Base-by-base conservation (phyloP, 2,797 vertebrate species). In the Gila robusta region DNA sequence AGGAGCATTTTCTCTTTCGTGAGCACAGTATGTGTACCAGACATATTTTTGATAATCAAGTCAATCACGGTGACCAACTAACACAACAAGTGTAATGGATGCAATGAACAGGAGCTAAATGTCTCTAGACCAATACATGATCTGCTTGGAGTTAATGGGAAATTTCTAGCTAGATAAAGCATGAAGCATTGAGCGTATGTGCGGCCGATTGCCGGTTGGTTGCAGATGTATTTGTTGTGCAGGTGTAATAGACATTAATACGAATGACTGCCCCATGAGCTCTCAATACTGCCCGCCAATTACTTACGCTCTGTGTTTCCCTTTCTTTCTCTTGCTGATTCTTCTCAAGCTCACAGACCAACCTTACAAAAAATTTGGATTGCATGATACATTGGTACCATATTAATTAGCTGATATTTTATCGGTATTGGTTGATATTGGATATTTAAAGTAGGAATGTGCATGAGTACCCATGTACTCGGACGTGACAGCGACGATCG, bases 121-220 rank as follows among this genome's bases (percentile, higher is more conserved):
- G 19, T 56, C 62, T 71, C 56, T 72, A 44, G 80, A 72, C 23
- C 19, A 17, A 87, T 87, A 79, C 78, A 66, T 87, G 77, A 81
- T 78, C 64, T 86, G 66, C 81, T 79, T 87, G 87, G 81, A 86
- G 49, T 86, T 90, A 86, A 89, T 87, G 73, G 67, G 28, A 74
- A 89, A 87, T 90, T 87, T 89, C 84, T 84, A 82, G 87, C 78
- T 86, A 82, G 59, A 62, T 69, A 90, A 90, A 89, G 83, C 89
- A 84, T 84, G 81, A 84, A 87, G 82, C 35, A 87, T 86, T 16
- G 77, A 86, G 37, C 17, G 9, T 79, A 32, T 82, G 49, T 62
- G 74, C 23, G 12, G 41, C 69, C 6, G 28, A 47, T 79, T 41
- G 16, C 39, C 11, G n/a, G 41, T 81, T 81, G 84, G 84, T 52